phyloP scores from a whole-genome alignment of 2,797 vertebrate genomes.

The Martes flavigula region DNA sequence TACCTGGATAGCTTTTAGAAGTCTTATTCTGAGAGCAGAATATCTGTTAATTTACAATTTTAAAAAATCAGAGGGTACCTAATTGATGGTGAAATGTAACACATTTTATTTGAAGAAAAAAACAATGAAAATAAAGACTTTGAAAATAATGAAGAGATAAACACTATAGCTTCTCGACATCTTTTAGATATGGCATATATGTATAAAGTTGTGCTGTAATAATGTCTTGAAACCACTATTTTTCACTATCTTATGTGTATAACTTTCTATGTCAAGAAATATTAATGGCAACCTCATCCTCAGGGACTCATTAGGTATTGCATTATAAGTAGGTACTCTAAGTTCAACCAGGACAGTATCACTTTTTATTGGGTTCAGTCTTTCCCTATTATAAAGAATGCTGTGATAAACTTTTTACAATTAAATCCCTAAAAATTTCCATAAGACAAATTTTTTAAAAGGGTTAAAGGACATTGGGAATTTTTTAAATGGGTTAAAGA shows the following conservation, averaged over 20 bases:
- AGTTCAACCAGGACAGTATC: neutral
- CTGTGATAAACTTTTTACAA: neutral
- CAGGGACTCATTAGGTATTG: neutral
- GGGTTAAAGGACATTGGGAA: neutral
- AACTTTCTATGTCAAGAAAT: neutral
- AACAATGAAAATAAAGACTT: neutral
- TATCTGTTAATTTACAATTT: neutral
- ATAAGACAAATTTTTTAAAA: neutral
- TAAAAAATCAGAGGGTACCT: neutral
- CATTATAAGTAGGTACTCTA: neutral
- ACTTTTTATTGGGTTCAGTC: neutral
- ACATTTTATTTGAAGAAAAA: neutral
- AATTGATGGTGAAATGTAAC: slow-evolving; percentile 16
- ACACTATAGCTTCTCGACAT: neutral
- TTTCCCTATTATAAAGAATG: neutral
- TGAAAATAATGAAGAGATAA: neutral
- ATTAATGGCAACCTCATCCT: neutral
- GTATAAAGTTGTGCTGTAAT: neutral
- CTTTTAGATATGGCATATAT: neutral
- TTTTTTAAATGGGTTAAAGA: neutral
- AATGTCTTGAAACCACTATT: neutral
- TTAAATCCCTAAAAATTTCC: slow-evolving; percentile 23
- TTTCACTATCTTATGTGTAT: neutral
- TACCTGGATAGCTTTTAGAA: neutral
- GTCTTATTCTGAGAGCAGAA: neutral